phyloP scores from a whole-genome alignment of 1,140 invertebrate species.

The Leptinotarsa texana region DNA sequence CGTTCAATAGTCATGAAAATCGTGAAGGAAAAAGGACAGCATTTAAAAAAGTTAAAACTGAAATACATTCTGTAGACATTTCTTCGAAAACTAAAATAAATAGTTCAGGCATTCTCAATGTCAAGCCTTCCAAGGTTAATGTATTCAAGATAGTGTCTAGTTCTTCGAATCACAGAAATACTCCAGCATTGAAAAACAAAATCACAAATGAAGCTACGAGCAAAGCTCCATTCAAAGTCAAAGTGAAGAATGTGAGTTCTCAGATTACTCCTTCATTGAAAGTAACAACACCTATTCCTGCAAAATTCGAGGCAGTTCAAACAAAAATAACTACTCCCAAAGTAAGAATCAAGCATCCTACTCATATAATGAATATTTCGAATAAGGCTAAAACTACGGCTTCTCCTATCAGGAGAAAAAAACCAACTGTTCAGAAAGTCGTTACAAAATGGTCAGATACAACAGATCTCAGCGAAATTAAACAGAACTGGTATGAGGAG shows the following conservation, averaged over 20 bases:
- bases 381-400: conserved; percentile 17
- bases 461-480: conserved; percentile 35
- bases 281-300: neutral
- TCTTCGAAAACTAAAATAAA: conserved; percentile 1
- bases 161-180: neutral
- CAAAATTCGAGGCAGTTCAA: neutral
- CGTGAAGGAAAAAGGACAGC: conserved; percentile 21
- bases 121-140: neutral
- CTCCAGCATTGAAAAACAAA: neutral
- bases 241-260: neutral
- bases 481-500: conserved; percentile 46
- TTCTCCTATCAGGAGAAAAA: conserved; percentile 31
- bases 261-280: neutral
- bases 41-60: neutral
- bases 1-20: conserved; percentile 13
- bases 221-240: conserved; percentile 12
- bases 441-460: conserved; percentile 36
- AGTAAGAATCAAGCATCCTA: neutral
- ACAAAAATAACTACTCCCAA: conserved; percentile 16
- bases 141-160: neutral
- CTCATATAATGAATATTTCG: neutral
- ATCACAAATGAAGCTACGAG: neutral
- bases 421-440: conserved; percentile 37
- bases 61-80: neutral
- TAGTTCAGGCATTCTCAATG: neutral